Evolutionary conservation across 1,140 invertebrate genomes (phyloP), one percentile per base, ranked within the genome.

Genomic region (Tribolium castaneum): DNA sequence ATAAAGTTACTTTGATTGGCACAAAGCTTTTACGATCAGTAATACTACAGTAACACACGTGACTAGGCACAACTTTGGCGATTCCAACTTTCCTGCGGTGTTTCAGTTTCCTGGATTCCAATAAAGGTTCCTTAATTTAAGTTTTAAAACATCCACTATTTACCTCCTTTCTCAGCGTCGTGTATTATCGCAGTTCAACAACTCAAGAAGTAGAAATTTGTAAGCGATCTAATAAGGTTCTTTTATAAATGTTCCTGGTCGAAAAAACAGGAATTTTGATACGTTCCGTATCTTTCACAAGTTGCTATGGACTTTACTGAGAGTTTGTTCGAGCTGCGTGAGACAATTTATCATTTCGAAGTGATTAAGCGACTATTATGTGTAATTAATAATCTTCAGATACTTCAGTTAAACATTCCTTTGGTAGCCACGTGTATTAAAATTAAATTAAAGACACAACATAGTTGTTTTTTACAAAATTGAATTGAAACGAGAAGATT

Each of bases 101-200:
- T 52, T 13, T 13, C 51, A 52, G 13, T 52, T 52, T 14, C 12
- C 13, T 14, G 51, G 13, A 52, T 52, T 19, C 13, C 51, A 16
- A 52, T 7, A 52, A 52, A 14, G 51, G 10, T 52, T 52, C 51
- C 51, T 52, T 52, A 52, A 52, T 52, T 52, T 52, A 52, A 52
- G 3, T 52, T 52, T 52, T 52, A 52, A 52, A 51, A 5, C 12
- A 14, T 16, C 13, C 1, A 7, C 51, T 52, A 52, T 52, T 52
- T 52, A 52, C 50, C n/a, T 52, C 14, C 13, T 19, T 52, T 13
- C n/a, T 52, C 12, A 13, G 9, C 1, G 12, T 6, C 1, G 51
- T 16, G 13, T 52, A 14, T 52, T n/a, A 9, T 10, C 39, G 7
- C n/a, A 45, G 16, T 19, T 19, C 16, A 19, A 19, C 16, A 19